Conservation (phyloP, 2,888 invertebrate species). For the Erebia aethiops region DNA sequence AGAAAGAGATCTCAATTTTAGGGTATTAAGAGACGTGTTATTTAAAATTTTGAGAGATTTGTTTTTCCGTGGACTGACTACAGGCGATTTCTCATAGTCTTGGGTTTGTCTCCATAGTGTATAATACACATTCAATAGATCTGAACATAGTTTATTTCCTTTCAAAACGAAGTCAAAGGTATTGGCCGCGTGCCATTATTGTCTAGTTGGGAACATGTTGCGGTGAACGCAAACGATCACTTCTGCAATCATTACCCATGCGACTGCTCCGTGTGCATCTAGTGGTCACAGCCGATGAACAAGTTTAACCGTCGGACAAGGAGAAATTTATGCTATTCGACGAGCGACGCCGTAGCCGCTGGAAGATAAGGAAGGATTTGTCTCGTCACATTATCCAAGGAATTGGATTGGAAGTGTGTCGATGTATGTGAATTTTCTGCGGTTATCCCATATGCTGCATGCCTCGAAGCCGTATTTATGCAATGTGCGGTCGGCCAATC, state of each 20-base stretch:
- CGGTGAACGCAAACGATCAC: conserved; percentile 69
- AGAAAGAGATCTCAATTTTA: neutral
- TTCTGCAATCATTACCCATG: conserved; percentile 70
- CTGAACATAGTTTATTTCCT: no score
- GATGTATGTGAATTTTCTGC: conserved; percentile 70
- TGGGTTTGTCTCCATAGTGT: no score
- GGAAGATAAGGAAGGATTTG: conserved; percentile 63
- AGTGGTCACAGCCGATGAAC: conserved; percentile 61
- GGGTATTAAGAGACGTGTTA: neutral
- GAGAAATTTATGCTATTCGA: conserved; percentile 56
- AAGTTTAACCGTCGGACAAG: conserved; percentile 55
- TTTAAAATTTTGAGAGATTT: neutral
- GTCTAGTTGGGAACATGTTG: conserved; percentile 77
- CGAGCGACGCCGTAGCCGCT: conserved; percentile 52
- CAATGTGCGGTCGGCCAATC: conserved; percentile 70
- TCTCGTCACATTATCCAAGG: conserved; percentile 68
- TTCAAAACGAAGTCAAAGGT: conserved; percentile 3
- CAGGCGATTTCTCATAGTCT: no score
- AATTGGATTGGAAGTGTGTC: conserved; percentile 68
- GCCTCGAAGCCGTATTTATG: conserved; percentile 74
- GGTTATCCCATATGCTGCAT: conserved; percentile 66
- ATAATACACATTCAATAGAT: no score
- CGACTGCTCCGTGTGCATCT: conserved; percentile 54
- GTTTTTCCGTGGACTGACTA: neutral
- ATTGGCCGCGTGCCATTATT: conserved; percentile 55